These are phyloP conservation scores for Toxotes jaculatrix DNA, from an alignment of 2,113 vertebrate genomes.

Conservation along the genomic window DNA sequence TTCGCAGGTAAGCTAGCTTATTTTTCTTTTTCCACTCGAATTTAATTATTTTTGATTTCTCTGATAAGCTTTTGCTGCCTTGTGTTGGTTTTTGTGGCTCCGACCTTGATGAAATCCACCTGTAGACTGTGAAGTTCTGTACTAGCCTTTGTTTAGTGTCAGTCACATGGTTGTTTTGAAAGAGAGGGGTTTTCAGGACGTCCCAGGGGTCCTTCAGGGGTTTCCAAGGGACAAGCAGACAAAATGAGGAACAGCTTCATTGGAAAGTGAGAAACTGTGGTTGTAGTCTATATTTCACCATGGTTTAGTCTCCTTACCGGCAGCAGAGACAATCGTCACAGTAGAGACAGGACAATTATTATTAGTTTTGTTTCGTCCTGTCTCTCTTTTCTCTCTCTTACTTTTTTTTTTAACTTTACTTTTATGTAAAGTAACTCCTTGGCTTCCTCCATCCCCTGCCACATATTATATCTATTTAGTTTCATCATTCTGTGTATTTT, in stretches of 20 bases:
- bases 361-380: too few relatives aligned
- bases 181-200: constrained; percentile 25
- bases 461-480: too few relatives aligned
- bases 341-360: background rate
- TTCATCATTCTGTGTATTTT: too few relatives aligned
- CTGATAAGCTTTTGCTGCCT: too few relatives aligned
- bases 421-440: too few relatives aligned
- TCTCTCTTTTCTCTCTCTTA: too few relatives aligned
- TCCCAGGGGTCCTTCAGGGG: constrained; percentile 36
- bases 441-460: too few relatives aligned
- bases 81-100: background rate
- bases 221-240: constrained; percentile 18
- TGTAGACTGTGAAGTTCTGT: background rate
- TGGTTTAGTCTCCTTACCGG: background rate
- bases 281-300: background rate
- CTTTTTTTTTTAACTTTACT: too few relatives aligned
- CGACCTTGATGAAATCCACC: background rate
- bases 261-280: constrained; percentile 27
- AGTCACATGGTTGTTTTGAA: constrained; percentile 6
- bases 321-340: background rate
- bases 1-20: too few relatives aligned
- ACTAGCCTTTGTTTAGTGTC: constrained; percentile 1
- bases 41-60: background rate
- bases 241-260: constrained; percentile 52
- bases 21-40: too few relatives aligned